Base-by-base conservation (phyloP, 1,140 invertebrate genomes). In the Drosophila ambigua region DNA sequence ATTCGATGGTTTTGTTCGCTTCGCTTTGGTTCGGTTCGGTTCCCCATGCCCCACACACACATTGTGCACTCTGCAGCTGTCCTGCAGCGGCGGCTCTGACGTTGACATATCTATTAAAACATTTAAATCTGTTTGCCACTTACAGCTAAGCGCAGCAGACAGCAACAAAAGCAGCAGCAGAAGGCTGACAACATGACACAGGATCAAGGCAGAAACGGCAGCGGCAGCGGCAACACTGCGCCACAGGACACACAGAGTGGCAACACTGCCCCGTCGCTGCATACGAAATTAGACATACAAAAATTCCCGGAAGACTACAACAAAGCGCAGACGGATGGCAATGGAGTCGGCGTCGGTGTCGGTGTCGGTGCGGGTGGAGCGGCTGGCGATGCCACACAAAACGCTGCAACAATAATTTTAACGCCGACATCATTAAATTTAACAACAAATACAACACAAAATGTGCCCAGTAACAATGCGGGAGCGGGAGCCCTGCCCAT, bases 351-450 rank as follows among this genome's bases (percentile, higher is more conserved):
- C 0, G 77, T 11, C 26, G 35, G 35, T 1, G 77, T 11, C 26
- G 77, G 43, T 16, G 58, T 23, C 4, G 31, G 31, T 28, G 41
- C 20, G 6, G 68, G 28, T 28, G 31, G 31, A 23, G 41, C 20
- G 6, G 68, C 23, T 28, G 61, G 44, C 15, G 79, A 66, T 48
- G 65, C 20, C 50, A 48, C 76, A 77, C 81, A 83, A 76, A 90
- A 85, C 63, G 85, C 79, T 72, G 73, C 87, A 90, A 90, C 87
- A 83, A 87, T 90, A 87, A 90, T 90, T 90, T 82, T 89, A 88
- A 85, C 84, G 81, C 85, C 85, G 78, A 90, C 85, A 90, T 89
- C 85, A 89, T 90, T 89, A 89, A 89, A 89, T 88, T 78, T 78
- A 85, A 89, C 84, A 89, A 89, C 85, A 89, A 89, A 87, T 77